Evolutionary conservation across 2,113 vertebrate genomes (phyloP).

Genomic region (Circaetus gallicus): DNA sequence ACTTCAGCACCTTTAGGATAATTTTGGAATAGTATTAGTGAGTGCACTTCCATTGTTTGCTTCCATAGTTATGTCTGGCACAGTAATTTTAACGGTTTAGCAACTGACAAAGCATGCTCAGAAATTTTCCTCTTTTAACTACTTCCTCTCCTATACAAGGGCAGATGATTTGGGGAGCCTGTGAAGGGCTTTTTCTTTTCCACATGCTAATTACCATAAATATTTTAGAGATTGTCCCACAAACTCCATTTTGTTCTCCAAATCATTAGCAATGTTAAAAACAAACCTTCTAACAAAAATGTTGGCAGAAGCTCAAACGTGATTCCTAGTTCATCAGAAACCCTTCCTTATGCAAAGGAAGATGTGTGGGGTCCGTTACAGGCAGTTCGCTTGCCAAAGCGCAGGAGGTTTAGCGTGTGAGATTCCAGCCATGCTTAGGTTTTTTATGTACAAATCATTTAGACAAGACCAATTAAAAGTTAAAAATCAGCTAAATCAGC

Average conservation of each 20-base stretch:
- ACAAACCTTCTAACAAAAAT: not conserved
- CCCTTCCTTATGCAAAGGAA: not conserved
- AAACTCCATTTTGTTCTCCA: slow-evolving; percentile 4
- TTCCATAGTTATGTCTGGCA: not conserved
- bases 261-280: slow-evolving; percentile 33
- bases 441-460: not conserved
- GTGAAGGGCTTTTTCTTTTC: slow-evolving; percentile 2
- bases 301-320: slow-evolving; percentile 30
- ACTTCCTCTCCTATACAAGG: not conserved
- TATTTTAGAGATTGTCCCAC: not conserved
- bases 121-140: slow-evolving; percentile 18
- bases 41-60: not conserved
- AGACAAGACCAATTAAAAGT: not conserved
- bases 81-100: not conserved
- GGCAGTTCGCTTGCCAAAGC: not conserved
- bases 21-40: not conserved
- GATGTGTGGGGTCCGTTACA: not conserved
- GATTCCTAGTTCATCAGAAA: not conserved
- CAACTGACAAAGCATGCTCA: not conserved
- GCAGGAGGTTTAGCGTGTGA: not conserved
- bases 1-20: slow-evolving; percentile 14
- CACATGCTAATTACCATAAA: not conserved
- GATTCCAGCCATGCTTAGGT: not conserved
- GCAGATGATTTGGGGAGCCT: not conserved
- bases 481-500: not conserved